Evolutionary conservation across 2,888 invertebrate species (phyloP).

Genomic region (Morpho deidamia): DNA sequence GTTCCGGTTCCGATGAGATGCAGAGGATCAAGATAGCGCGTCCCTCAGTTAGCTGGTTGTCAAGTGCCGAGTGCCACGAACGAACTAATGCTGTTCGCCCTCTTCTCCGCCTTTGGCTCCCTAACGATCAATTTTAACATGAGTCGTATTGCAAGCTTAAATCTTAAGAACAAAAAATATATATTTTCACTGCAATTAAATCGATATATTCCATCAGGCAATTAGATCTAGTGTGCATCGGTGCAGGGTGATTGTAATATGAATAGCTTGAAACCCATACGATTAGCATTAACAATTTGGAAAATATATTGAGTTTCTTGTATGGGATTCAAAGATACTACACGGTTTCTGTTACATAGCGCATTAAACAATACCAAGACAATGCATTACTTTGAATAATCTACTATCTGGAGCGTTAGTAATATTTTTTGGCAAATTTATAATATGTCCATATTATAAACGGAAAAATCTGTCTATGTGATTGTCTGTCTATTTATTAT

Average conservation of each 20-base stretch:
- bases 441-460: neutral
- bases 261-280: conserved; percentile 37
- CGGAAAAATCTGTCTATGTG: neutral
- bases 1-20: conserved; percentile 50
- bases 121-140: conserved; percentile 52
- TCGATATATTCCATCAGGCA: conserved; percentile 1
- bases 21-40: conserved; percentile 66
- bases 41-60: conserved; percentile 80
- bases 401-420: neutral
- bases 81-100: conserved; percentile 91
- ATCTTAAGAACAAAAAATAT: neutral
- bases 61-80: conserved; percentile 86
- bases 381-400: conserved; percentile 6
- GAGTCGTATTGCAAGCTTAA: neutral
- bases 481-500: too few species aligned
- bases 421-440: neutral
- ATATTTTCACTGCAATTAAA: conserved; percentile 1
- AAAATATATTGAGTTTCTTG: neutral
- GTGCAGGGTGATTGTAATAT: conserved; percentile 52
- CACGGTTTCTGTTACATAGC: conserved; percentile 21
- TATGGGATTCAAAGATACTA: conserved; percentile 28
- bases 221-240: conserved; percentile 49
- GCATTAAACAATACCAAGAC: conserved; percentile 4
- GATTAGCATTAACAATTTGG: neutral
- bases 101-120: conserved; percentile 91